A percentile compares a stretch with the other conserved stretches of the same genome.
These are phyloP conservation scores for Lanistes nyassanus DNA, from an alignment of 1,140 invertebrate genomes.

Conservation along the genomic window DNA sequence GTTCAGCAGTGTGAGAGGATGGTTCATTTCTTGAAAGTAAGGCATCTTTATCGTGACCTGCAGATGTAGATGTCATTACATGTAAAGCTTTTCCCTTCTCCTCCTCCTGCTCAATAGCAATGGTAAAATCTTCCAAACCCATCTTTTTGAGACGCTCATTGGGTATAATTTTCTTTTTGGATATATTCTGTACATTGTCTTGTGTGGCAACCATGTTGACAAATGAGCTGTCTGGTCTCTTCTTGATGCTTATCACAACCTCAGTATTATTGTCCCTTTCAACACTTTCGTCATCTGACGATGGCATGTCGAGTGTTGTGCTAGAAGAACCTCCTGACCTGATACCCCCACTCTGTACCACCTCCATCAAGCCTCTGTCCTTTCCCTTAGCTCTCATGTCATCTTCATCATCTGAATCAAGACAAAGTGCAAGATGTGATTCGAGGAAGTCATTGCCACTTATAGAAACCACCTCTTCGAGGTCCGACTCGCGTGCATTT, in stretches of 20 bases:
- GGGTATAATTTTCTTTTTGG: constrained; percentile 37
- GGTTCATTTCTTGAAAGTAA: not conserved
- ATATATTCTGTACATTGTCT: not conserved
- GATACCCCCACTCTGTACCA: not conserved
- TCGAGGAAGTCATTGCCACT: constrained; percentile 19
- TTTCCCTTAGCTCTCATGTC: not conserved
- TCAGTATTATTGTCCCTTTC: not conserved
- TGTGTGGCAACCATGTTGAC: constrained; percentile 5
- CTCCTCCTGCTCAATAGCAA: not conserved
- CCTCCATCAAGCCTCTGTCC: not conserved
- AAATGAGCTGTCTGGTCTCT: not conserved
- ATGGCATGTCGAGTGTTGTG: constrained; percentile 11
- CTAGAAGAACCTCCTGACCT: constrained; percentile 13
- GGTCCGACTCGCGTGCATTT: constrained; percentile 7
- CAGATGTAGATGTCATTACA: not conserved
- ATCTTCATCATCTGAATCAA: constrained; percentile 17
- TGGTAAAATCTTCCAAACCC: not conserved
- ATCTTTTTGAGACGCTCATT: constrained; percentile 21
- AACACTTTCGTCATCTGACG: not conserved
- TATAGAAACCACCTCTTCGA: constrained; percentile 20
- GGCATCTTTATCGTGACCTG: not conserved
- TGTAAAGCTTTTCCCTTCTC: constrained; percentile 16
- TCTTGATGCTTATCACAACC: not conserved
- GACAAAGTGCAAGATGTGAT: constrained; percentile 20
- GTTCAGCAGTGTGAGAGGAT: no score